phyloP scores from a whole-genome alignment of 2,888 invertebrate species.

The Drosophila maculinotata region DNA sequence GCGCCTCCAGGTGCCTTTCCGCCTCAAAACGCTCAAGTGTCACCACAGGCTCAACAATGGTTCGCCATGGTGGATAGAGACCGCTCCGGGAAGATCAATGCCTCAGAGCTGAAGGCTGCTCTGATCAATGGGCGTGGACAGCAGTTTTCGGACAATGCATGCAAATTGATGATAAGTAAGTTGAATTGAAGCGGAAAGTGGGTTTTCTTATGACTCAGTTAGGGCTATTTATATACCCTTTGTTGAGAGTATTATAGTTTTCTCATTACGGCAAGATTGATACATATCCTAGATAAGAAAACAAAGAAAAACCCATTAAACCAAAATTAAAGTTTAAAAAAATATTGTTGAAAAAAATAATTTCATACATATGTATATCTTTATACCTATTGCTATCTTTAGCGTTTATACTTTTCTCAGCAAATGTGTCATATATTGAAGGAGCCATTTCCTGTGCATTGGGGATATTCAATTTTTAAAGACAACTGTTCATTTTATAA shows the following conservation, averaged over 20 bases:
- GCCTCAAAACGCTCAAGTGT: conserved; percentile 86
- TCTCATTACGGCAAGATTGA: no score
- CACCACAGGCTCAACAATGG: conserved; percentile 93
- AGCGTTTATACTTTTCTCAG: no score
- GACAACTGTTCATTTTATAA: not conserved
- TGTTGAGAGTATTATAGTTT: not conserved
- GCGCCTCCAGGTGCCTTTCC: conserved; percentile 83
- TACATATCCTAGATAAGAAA: no score
- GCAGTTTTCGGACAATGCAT: conserved; percentile 90
- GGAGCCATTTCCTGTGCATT: no score
- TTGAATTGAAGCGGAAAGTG: conserved; percentile 22
- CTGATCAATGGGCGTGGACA: conserved; percentile 94
- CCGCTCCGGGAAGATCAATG: conserved; percentile 92
- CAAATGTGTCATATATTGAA: no score
- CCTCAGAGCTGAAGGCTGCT: conserved; percentile 91
- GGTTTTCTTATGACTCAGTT: conserved; percentile 36
- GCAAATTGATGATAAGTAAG: conserved; percentile 92
- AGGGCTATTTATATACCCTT: not conserved
- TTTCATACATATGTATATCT: no score
- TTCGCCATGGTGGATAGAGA: conserved; percentile 93
- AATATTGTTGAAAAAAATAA: no score
- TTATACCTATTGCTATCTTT: no score
- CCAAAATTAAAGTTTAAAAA: no score
- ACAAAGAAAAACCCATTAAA: no score
- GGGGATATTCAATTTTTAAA: no score